These are phyloP conservation scores for Tipula helvola DNA, from an alignment of 2,888 invertebrate species.

Conservation along the genomic window DNA sequence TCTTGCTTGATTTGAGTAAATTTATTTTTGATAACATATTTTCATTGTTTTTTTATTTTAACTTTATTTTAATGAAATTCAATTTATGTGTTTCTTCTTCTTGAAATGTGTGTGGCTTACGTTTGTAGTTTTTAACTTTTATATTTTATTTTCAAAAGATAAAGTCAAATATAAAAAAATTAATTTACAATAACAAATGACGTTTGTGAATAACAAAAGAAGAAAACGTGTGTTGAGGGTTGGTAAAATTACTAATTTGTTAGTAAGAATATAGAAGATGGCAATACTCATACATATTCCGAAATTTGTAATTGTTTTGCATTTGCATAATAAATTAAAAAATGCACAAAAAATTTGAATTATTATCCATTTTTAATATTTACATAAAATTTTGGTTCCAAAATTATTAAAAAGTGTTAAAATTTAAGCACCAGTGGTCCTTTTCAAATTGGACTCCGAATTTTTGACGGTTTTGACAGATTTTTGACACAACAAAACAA, in stretches of 20 bases:
- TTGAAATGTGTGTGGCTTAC: background rate
- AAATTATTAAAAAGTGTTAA: no score
- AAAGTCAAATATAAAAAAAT: background rate
- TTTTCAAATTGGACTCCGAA: background rate
- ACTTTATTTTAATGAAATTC: background rate
- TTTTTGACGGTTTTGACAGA: background rate
- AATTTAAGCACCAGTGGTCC: background rate
- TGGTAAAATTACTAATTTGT: background rate
- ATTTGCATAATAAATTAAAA: no score
- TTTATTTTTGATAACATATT: background rate
- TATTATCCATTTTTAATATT: background rate
- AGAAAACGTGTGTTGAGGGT: background rate
- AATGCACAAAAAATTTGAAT: no score
- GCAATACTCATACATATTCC: background rate
- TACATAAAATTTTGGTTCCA: background rate
- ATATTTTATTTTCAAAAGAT: background rate
- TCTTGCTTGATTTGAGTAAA: background rate
- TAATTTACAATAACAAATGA: background rate
- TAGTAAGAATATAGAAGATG: background rate
- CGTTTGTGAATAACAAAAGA: background rate
- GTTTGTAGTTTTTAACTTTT: background rate
- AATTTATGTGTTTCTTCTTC: background rate
- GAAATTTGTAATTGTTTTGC: background rate
- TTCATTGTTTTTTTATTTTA: background rate
- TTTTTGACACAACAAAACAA: background rate